A percentile compares a stretch with the other conserved stretches of the same genome.
Evolutionary conservation across 1,140 invertebrate species (phyloP).

Genomic region (Drusus annulatus): DNA sequence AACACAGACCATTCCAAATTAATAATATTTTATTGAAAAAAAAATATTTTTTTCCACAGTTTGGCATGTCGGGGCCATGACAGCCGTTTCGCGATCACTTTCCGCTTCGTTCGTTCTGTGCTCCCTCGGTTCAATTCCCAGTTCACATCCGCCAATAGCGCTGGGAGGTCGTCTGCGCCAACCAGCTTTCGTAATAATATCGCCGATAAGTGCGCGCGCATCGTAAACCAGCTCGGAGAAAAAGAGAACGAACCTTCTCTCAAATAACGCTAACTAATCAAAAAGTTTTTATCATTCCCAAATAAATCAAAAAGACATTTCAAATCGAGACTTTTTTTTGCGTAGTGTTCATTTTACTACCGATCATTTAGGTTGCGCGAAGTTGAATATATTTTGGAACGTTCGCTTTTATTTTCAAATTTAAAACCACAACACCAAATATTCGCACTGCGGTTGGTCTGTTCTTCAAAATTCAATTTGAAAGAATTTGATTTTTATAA

Average conservation of each 20-base stretch:
- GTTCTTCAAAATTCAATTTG: too few species aligned
- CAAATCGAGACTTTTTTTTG: neutral
- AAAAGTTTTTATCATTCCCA: neutral
- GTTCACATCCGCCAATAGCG: slow-evolving; percentile 32
- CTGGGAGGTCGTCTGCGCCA: slow-evolving; percentile 1
- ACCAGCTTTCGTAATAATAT: neutral
- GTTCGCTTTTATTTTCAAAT: neutral
- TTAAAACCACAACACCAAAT: neutral
- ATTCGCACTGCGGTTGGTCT: neutral
- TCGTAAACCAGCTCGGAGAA: neutral
- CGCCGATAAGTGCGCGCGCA: slow-evolving; percentile 14
- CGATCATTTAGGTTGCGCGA: neutral
- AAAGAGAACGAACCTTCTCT: neutral
- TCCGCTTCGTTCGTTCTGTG: slow-evolving; percentile 27
- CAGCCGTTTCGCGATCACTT: slow-evolving; percentile 36
- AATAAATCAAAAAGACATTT: neutral
- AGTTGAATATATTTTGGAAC: slow-evolving; percentile 5
- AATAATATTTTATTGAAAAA: neutral
- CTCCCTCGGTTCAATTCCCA: neutral
- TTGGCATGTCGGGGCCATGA: neutral
- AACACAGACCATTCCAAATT: too few species aligned
- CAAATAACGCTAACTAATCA: neutral
- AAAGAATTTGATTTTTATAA: too few species aligned
- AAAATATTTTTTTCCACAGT: neutral
- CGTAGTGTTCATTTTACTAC: neutral